A percentile compares a stretch with the other conserved stretches of the same genome.
These are phyloP conservation scores for Eulemur albifrons DNA, from an alignment of 2,797 vertebrate species.

Conservation along the genomic window DNA sequence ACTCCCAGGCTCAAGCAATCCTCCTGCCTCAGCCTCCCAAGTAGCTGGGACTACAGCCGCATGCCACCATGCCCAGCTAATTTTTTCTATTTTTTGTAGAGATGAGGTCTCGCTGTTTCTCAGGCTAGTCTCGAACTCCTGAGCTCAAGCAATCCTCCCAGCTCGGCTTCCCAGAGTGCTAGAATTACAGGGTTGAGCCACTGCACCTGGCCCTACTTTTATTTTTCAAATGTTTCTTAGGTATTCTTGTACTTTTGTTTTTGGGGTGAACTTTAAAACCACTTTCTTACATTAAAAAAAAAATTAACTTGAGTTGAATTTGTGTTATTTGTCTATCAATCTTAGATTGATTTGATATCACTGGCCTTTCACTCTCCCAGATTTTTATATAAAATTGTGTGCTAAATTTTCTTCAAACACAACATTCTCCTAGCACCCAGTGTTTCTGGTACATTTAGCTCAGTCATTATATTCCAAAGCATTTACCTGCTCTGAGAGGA, in stretches of 20 bases:
- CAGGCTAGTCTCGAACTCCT: background rate
- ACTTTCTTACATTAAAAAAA: background rate
- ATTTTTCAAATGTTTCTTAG: background rate
- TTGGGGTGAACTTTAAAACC: background rate
- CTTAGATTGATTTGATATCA: background rate
- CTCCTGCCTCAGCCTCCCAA: background rate
- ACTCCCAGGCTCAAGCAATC: background rate
- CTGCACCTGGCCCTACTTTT: background rate
- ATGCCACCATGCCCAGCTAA: background rate
- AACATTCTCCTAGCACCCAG: background rate
- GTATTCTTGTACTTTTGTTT: background rate
- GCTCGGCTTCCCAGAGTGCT: background rate
- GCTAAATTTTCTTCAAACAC: background rate
- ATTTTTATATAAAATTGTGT: background rate
- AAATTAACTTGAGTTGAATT: background rate
- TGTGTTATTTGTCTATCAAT: background rate
- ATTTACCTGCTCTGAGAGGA: background rate
- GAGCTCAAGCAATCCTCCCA: background rate
- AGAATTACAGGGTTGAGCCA: background rate
- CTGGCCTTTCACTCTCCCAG: background rate
- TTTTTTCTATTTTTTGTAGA: background rate
- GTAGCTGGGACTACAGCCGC: background rate
- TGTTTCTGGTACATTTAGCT: background rate
- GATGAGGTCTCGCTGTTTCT: background rate
- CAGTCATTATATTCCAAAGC: background rate